Percentiles rank a stretch among this genome's conserved stretches.
Conservation (phyloP, 2,797 vertebrate species). For the Poecilia picta region DNA sequence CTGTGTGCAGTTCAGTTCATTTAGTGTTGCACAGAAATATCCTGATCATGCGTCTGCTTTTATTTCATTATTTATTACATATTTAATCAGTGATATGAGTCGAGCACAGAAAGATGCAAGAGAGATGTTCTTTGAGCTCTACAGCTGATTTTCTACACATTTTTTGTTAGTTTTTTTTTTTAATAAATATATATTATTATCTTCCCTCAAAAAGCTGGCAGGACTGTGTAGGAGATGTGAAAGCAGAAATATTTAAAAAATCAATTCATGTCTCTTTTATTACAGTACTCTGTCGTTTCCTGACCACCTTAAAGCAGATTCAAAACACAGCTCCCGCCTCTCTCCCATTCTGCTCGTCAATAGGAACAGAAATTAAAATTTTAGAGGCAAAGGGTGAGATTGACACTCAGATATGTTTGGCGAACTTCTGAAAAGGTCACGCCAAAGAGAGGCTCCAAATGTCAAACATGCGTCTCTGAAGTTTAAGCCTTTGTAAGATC, state of each 20-base stretch:
- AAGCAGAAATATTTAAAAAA: slow-evolving; percentile 3
- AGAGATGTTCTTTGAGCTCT: slow-evolving; percentile 18
- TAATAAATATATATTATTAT: not conserved
- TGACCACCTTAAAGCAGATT: slow-evolving; percentile 20
- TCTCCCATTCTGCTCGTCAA: slow-evolving; percentile 13
- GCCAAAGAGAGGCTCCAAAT: slow-evolving; percentile 75
- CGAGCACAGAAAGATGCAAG: slow-evolving; percentile 1
- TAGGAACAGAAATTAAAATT: slow-evolving; percentile 47
- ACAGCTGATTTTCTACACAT: slow-evolving; percentile 20
- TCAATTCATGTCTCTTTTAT: slow-evolving; percentile 21
- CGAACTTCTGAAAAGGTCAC: slow-evolving; percentile 75
- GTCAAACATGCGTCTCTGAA: slow-evolving; percentile 75
- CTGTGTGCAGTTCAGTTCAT: slow-evolving; percentile 9
- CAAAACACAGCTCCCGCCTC: not conserved
- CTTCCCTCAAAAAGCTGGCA: slow-evolving; percentile 4
- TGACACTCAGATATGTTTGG: slow-evolving; percentile 73
- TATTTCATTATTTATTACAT: not conserved
- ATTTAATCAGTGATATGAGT: slow-evolving; percentile 2
- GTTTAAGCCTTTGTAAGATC: slow-evolving; percentile 68
- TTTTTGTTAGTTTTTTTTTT: slow-evolving; percentile 26
- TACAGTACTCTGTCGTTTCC: slow-evolving; percentile 15
- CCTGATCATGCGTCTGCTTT: slow-evolving; percentile 5
- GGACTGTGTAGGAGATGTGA: slow-evolving; percentile 18
- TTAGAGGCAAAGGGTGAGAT: slow-evolving; percentile 57
- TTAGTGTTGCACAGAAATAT: slow-evolving; percentile 31